These are phyloP conservation scores for Cololabis saira DNA, from an alignment of 2,113 vertebrate species.

Conservation along the genomic window DNA sequence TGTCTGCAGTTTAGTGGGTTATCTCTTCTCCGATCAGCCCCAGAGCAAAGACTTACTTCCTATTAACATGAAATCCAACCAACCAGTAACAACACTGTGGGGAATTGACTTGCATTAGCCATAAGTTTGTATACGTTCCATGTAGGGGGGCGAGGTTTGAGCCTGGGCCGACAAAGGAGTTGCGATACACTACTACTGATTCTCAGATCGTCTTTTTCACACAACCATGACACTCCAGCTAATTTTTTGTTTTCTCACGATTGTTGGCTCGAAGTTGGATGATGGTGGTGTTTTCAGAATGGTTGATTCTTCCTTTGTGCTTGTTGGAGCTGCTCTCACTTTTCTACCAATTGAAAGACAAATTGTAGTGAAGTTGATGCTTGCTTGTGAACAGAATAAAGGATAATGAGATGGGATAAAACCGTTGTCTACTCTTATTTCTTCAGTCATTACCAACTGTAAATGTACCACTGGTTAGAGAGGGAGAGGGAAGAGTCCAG, in stretches of 20 bases:
- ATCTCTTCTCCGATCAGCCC: slow-evolving; percentile 37
- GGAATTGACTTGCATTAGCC: slow-evolving; percentile 69
- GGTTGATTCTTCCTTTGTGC: slow-evolving; percentile 78
- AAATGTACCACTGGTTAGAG: neutral
- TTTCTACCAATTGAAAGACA: slow-evolving; percentile 79
- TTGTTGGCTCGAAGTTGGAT: slow-evolving; percentile 58
- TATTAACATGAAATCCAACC: slow-evolving; percentile 57
- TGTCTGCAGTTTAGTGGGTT: slow-evolving; percentile 33
- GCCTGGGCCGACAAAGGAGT: slow-evolving; percentile 46
- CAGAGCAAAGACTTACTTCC: slow-evolving; percentile 64
- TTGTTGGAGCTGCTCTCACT: slow-evolving; percentile 82
- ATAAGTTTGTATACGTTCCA: slow-evolving; percentile 62
- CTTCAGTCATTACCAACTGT: neutral
- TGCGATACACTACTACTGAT: slow-evolving; percentile 77
- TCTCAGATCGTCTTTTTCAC: slow-evolving; percentile 68
- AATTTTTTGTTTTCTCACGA: slow-evolving; percentile 26
- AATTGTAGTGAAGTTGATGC: slow-evolving; percentile 84
- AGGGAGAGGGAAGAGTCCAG: neutral
- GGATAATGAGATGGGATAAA: slow-evolving; percentile 78
- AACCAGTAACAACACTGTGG: slow-evolving; percentile 45
- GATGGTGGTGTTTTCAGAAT: slow-evolving; percentile 61
- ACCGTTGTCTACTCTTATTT: slow-evolving; percentile 31
- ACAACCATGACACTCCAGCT: slow-evolving; percentile 58
- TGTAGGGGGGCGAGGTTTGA: slow-evolving; percentile 21
- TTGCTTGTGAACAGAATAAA: slow-evolving; percentile 87